These are phyloP conservation scores for Eudyptes chrysolophus DNA, from an alignment of 2,113 vertebrate species.

Conservation along the genomic window DNA sequence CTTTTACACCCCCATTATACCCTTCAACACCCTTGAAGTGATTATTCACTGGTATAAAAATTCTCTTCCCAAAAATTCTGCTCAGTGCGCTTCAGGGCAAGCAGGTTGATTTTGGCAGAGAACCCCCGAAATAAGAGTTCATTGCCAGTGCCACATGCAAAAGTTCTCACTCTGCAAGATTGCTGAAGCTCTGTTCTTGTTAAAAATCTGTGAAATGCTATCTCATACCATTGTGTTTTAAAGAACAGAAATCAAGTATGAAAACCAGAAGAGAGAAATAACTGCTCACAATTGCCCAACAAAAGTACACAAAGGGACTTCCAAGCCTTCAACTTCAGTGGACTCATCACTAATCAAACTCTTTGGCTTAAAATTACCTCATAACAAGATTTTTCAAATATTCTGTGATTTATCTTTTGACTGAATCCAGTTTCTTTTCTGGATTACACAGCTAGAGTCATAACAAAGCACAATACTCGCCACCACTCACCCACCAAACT, in stretches of 20 bases:
- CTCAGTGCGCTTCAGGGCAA: accelerated
- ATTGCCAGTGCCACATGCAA: not conserved
- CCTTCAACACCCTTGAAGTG: not conserved
- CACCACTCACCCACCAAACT: not conserved
- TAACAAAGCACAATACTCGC: not conserved
- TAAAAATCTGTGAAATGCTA: not conserved
- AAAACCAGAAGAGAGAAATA: not conserved
- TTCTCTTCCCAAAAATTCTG: not conserved
- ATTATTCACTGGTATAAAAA: not conserved
- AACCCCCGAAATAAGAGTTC: not conserved
- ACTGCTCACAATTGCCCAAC: not conserved
- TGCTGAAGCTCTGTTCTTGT: not conserved
- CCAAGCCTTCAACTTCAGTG: not conserved
- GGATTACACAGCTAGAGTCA: not conserved
- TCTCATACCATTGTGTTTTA: not conserved
- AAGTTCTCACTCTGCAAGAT: not conserved
- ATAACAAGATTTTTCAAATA: not conserved
- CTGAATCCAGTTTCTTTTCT: not conserved
- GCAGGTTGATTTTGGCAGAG: not conserved
- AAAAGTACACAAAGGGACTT: not conserved
- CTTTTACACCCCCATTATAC: not conserved
- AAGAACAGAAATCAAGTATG: not conserved
- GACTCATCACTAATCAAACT: not conserved
- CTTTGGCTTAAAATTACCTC: not conserved
- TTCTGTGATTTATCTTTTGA: not conserved